These are phyloP conservation scores for Sitta carolinensis DNA, from an alignment of 2,797 vertebrate genomes.

Conservation along the genomic window DNA sequence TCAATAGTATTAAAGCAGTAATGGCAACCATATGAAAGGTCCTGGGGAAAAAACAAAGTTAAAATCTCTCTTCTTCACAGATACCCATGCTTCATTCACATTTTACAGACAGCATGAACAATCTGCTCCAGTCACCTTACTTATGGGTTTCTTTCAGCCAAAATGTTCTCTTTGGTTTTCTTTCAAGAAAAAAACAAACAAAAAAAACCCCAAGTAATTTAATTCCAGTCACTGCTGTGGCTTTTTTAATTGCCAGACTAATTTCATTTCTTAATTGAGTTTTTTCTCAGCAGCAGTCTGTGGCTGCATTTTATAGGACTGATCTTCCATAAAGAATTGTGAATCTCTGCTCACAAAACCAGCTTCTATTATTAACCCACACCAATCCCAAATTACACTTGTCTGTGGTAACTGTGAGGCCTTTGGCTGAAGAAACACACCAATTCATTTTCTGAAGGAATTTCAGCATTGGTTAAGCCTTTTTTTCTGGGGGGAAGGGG, in stretches of 20 bases:
- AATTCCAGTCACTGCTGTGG: neutral
- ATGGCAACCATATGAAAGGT: neutral
- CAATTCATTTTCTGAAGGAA: neutral
- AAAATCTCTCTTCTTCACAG: neutral
- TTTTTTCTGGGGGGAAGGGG: neutral
- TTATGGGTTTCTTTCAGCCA: neutral
- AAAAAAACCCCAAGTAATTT: neutral
- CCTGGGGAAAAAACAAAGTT: neutral
- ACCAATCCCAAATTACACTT: slow-evolving; percentile 8
- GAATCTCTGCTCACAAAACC: slow-evolving; percentile 29
- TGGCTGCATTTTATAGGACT: slow-evolving; percentile 43
- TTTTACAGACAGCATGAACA: neutral
- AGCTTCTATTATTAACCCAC: slow-evolving; percentile 11
- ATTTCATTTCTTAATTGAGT: slow-evolving; percentile 43
- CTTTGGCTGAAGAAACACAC: neutral
- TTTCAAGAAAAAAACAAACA: neutral
- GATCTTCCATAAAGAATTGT: slow-evolving; percentile 7
- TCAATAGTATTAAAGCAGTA: neutral
- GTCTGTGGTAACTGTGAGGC: neutral
- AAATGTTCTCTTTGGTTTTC: neutral
- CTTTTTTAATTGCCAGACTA: slow-evolving; percentile 21
- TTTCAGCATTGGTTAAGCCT: neutral
- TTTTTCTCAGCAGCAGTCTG: slow-evolving; percentile 31
- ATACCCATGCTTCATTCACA: neutral
- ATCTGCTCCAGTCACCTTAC: neutral